Percentiles rank a stretch among this genome's conserved stretches.
phyloP scores from a whole-genome alignment of 2,888 invertebrate genomes.

The Acanthosepion lycidas region DNA sequence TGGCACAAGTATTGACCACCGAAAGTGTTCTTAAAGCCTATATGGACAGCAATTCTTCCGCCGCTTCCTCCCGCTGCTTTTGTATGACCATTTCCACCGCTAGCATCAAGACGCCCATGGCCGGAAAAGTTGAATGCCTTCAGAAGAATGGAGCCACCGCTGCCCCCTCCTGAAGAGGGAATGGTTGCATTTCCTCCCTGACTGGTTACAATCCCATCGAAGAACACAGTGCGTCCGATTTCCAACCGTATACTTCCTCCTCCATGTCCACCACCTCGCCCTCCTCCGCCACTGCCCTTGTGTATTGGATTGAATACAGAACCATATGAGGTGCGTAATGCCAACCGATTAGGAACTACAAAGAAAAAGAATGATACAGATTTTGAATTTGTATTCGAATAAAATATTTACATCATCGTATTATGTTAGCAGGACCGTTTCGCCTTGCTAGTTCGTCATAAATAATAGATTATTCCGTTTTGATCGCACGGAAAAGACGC shows the following conservation, averaged over 20 bases:
- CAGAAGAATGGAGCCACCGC: constrained; percentile 63
- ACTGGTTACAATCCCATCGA: constrained; percentile 61
- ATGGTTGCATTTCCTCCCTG: constrained; percentile 54
- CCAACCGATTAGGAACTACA: not conserved
- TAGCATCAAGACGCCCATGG: constrained; percentile 61
- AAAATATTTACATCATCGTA: too few relatives aligned
- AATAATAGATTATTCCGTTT: too few relatives aligned
- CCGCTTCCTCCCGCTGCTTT: constrained; percentile 61
- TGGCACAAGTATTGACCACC: constrained; percentile 59
- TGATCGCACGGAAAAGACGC: too few relatives aligned
- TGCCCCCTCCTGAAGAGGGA: constrained; percentile 59
- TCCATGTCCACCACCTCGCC: constrained; percentile 56
- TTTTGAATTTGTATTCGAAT: not conserved
- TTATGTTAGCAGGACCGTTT: too few relatives aligned
- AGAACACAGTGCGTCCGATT: constrained; percentile 58
- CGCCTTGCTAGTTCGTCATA: too few relatives aligned
- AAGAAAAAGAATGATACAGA: not conserved
- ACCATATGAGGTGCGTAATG: constrained; percentile 57
- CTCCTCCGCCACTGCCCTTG: constrained; percentile 65
- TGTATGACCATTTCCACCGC: constrained; percentile 59
- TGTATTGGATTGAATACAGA: constrained; percentile 61
- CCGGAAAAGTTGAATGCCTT: constrained; percentile 64
- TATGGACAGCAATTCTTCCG: constrained; percentile 62
- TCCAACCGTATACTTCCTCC: constrained; percentile 60
- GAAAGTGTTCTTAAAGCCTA: constrained; percentile 59